phyloP scores from a whole-genome alignment of 2,888 invertebrate genomes.

The Nemoura dubitans region DNA sequence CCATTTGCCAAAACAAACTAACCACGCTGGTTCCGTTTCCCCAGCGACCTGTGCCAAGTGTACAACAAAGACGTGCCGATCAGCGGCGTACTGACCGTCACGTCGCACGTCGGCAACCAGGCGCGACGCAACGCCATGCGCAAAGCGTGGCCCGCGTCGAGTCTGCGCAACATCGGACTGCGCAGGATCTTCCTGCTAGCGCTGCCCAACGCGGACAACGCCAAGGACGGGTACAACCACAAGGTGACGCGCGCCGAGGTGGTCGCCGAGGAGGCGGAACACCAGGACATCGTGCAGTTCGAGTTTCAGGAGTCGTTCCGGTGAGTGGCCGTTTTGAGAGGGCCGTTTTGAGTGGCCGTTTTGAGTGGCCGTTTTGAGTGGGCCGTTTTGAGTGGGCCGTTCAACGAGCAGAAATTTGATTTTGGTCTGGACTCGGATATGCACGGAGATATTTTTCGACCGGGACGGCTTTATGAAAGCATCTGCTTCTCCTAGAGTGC shows the following conservation, averaged over 20 bases:
- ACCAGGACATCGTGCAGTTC: slow-evolving; percentile 16
- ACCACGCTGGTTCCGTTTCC: background rate
- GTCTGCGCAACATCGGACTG: slow-evolving; percentile 28
- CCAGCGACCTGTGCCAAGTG: slow-evolving; percentile 9
- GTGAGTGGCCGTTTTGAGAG: background rate
- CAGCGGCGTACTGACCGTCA: slow-evolving; percentile 26
- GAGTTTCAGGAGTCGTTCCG: background rate
- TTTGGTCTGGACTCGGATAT: too few species aligned
- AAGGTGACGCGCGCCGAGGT: background rate
- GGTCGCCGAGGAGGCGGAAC: background rate
- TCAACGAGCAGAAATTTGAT: too few species aligned
- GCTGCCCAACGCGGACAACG: background rate
- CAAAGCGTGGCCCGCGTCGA: background rate
- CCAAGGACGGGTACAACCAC: slow-evolving; percentile 10
- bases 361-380: too few species aligned
- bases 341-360: too few species aligned
- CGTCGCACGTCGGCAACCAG: slow-evolving; percentile 35
- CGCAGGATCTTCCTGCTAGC: slow-evolving; percentile 37
- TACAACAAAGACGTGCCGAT: slow-evolving; percentile 18
- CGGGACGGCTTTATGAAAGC: too few species aligned
- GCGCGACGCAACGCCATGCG: slow-evolving; percentile 23
- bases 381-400: too few species aligned
- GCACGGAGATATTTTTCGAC: too few species aligned
- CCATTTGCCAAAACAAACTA: too few species aligned
- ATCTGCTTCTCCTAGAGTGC: too few species aligned